Conservation (phyloP, 2,888 invertebrate species). For the Mystacides longicornis region DNA sequence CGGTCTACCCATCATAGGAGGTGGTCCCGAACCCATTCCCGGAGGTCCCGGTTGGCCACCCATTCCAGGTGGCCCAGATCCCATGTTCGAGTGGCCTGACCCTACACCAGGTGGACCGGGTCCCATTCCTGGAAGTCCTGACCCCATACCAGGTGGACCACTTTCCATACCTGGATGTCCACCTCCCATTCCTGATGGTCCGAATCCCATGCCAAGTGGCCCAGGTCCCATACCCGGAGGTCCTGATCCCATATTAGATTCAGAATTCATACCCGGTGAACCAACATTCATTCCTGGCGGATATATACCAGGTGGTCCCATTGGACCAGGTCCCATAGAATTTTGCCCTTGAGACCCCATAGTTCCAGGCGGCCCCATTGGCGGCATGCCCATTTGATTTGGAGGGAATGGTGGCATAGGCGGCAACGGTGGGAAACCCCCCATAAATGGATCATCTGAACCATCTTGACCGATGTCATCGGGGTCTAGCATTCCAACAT, state of each 20-base stretch:
- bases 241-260: slow-evolving; percentile 26
- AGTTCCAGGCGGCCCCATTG: slow-evolving; percentile 19
- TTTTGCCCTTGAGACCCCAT: slow-evolving; percentile 2
- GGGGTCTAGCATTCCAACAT: no score
- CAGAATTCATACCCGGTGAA: slow-evolving; percentile 27
- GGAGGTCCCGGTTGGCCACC: slow-evolving; percentile 21
- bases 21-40: slow-evolving; percentile 23
- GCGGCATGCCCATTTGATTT: background rate
- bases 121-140: slow-evolving; percentile 24
- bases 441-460: no score
- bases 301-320: slow-evolving; percentile 9
- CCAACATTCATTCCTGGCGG: slow-evolving; percentile 11
- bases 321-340: slow-evolving; percentile 8
- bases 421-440: background rate
- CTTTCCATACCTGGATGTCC: slow-evolving; percentile 14
- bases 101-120: slow-evolving; percentile 11
- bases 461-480: no score
- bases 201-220: slow-evolving; percentile 30
- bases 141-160: slow-evolving; percentile 29
- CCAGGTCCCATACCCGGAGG: slow-evolving; percentile 29
- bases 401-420: background rate
- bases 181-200: slow-evolving; percentile 17
- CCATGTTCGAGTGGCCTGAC: slow-evolving; percentile 14
- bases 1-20: slow-evolving; percentile 15
- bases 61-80: slow-evolving; percentile 29